A percentile compares a stretch with the other conserved stretches of the same genome.
Evolutionary conservation across 2,797 vertebrate genomes (phyloP).

Genomic region (Margarornis squamiger): DNA sequence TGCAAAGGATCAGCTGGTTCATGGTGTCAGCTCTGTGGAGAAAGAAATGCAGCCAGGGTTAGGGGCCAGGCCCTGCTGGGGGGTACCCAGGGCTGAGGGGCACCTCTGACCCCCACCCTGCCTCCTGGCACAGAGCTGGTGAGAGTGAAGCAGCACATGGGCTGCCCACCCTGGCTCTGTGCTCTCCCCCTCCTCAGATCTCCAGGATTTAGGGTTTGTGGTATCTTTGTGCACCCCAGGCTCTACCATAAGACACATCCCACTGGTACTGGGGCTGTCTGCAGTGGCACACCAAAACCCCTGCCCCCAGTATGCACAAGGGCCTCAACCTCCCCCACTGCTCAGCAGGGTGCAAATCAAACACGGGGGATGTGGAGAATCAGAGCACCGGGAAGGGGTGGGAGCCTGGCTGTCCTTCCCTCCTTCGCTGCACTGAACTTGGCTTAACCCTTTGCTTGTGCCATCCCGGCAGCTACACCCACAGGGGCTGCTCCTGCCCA

Average conservation of each 20-base stretch:
- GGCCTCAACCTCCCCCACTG: neutral
- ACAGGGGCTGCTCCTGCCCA: accelerated
- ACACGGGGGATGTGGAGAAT: neutral
- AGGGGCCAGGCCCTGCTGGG: neutral
- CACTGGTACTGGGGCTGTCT: neutral
- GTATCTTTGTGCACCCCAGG: neutral
- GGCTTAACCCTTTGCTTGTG: slow-evolving; percentile 24
- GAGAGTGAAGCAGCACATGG: neutral
- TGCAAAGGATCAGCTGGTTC: slow-evolving; percentile 69
- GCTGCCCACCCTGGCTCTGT: neutral
- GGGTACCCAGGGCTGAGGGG: neutral
- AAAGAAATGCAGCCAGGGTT: neutral
- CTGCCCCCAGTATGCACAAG: neutral
- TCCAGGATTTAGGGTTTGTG: neutral
- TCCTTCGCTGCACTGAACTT: neutral
- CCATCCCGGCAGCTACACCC: accelerated
- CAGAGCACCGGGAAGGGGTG: neutral
- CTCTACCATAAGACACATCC: accelerated
- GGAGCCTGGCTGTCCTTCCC: neutral
- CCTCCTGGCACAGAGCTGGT: neutral
- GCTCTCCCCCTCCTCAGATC: neutral
- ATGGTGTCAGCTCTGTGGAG: slow-evolving; percentile 67
- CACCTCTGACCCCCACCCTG: neutral
- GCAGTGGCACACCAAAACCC: accelerated
- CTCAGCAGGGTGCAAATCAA: slow-evolving; percentile 46